Evolutionary conservation across 2,113 vertebrate genomes (phyloP), one percentile per base, ranked within the genome.

Genomic region (Aspiorhynchus laticeps): DNA sequence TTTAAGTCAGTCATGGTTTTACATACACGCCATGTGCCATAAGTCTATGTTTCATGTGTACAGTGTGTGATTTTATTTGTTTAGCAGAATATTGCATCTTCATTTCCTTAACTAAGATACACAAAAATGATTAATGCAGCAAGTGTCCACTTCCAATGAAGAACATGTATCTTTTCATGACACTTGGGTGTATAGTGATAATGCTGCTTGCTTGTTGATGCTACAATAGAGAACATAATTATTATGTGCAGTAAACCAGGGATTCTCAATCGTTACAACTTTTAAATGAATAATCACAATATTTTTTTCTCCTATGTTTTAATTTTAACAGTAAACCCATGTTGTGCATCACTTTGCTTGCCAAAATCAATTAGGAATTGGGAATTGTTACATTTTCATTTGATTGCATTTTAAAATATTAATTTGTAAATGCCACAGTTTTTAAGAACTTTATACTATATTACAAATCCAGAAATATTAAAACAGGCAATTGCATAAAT

Each of bases 121-220:
- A 89, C 89, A 90, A 87, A 91, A 90, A 92, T 38, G 89, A 92
- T 88, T 90, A 92, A 90, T 91, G 77, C 92, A 91, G 89, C 92
- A 92, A 91, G 86, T 91, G 93, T 88, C 94, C 93, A 94, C 94
- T 94, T 93, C 93, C 92, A 93, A 94, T 95, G 92, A 94, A 93
- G 86, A 93, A 92, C 94, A 95, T 79, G 95, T 98, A 97, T 97
- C 95, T 97, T 97, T 98, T 98, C 88, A 76, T 82, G 36, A 76
- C 31, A 71, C 19, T 59, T 8, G 33, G 24, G 26, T 28, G 21
- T 71, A 82, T 4, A 74, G 46, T 24, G 19, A 61, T 80, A 7
- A 80, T 33, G 10, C 41, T 80, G 19, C 26, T 61, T 80, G 19
- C 26, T 80, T 80, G 7, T 4, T 80, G 53, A 38, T 80, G 5